These are phyloP conservation scores for Oreochromis spilurus DNA, from an alignment of 2,113 vertebrate genomes.

Conservation along the genomic window DNA sequence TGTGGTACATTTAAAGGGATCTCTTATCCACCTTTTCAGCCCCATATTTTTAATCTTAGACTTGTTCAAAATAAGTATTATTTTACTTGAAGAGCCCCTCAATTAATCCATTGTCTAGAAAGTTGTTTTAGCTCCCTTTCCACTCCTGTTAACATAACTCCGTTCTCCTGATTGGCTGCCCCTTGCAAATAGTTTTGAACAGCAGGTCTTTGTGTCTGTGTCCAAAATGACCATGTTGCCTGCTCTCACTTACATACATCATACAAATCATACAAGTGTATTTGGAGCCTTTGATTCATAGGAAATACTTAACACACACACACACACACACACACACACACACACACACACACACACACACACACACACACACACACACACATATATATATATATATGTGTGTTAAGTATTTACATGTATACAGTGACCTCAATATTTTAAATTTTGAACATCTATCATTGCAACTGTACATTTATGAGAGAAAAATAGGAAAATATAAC, in stretches of 20 bases:
- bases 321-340: neutral
- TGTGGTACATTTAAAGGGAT: neutral
- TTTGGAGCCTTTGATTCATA: neutral
- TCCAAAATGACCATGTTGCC: neutral
- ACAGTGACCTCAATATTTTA: neutral
- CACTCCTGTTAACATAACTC: neutral
- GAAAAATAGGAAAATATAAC: neutral
- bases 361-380: neutral
- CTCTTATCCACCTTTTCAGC: neutral
- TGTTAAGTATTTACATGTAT: neutral
- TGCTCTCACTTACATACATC: neutral
- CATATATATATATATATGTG: too few relatives aligned
- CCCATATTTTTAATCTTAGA: neutral
- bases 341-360: neutral
- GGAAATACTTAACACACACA: neutral
- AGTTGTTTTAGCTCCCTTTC: neutral
- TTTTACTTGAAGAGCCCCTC: neutral
- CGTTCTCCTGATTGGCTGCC: neutral
- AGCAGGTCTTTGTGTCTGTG: neutral
- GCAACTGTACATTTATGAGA: neutral
- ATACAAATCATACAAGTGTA: neutral
- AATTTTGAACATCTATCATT: neutral
- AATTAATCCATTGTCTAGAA: neutral
- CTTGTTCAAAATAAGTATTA: neutral
- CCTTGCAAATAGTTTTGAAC: neutral